Evolutionary conservation across 30 jellyfish, hydroid and myxozoan species (phyloP).

Genomic region (Haliclystus octoradiatus): DNA sequence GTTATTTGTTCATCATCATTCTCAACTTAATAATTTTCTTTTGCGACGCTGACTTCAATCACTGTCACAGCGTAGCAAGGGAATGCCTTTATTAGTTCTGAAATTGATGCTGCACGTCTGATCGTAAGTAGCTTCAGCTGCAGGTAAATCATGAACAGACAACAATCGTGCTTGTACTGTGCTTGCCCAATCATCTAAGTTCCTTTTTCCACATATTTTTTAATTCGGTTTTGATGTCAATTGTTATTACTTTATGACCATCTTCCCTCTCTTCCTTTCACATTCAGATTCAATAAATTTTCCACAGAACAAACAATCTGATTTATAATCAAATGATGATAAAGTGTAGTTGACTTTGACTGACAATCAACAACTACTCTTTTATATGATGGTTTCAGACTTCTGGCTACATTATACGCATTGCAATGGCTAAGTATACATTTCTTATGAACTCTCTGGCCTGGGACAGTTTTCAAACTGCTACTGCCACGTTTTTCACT

Average conservation of each 20-base stretch:
- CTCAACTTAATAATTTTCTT: slow-evolving; percentile 2
- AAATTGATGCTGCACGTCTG: slow-evolving; percentile 21
- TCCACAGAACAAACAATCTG: too few relatives aligned
- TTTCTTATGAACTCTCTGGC: slow-evolving; percentile 13
- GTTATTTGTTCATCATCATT: slow-evolving; percentile 14
- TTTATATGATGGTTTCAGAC: not conserved
- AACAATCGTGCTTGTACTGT: slow-evolving; percentile 7
- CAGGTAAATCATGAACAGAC: slow-evolving; percentile 15
- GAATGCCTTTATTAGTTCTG: slow-evolving; percentile 10
- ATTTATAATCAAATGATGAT: too few relatives aligned
- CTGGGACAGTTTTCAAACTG: slow-evolving; percentile 2
- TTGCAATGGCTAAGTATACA: slow-evolving; percentile 5
- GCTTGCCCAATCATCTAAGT: slow-evolving; percentile 6
- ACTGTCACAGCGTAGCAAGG: not conserved
- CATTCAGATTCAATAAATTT: too few relatives aligned
- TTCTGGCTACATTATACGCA: slow-evolving; percentile 2
- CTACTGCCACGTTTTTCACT: slow-evolving; percentile 4
- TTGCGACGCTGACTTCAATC: slow-evolving; percentile 1
- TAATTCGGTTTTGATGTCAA: too few relatives aligned
- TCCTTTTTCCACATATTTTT: slow-evolving; percentile 2
- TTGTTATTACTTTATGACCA: too few relatives aligned
- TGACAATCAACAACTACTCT: too few relatives aligned
- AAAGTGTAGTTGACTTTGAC: too few relatives aligned
- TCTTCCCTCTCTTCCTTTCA: too few relatives aligned
- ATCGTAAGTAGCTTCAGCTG: slow-evolving; percentile 22